Percentiles rank a stretch among this genome's conserved stretches.
These are phyloP conservation scores for Sphinx pinastri DNA, from an alignment of 2,888 invertebrate species.

Conservation along the genomic window DNA sequence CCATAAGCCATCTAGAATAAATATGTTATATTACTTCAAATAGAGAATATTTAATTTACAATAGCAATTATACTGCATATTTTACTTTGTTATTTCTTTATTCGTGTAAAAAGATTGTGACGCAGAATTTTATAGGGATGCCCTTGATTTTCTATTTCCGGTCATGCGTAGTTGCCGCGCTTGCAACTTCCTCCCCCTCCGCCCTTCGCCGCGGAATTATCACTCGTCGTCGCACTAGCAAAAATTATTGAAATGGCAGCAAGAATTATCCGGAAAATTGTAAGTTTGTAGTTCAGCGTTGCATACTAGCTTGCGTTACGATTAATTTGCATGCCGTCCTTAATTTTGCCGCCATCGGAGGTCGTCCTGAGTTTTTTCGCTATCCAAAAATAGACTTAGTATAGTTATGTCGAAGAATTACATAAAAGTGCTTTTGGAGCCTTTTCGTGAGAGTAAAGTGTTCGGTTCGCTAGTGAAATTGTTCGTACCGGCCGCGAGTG, in stretches of 20 bases:
- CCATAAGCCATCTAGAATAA: no score
- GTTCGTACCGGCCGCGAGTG: slow-evolving; percentile 61
- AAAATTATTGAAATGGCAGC: slow-evolving; percentile 80
- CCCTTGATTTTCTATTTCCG: slow-evolving; percentile 67
- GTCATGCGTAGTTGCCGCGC: slow-evolving; percentile 78
- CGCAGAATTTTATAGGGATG: slow-evolving; percentile 28
- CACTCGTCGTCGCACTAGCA: slow-evolving; percentile 65
- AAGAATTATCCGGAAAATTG: slow-evolving; percentile 82
- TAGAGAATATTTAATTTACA: no score
- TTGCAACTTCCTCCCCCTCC: slow-evolving; percentile 70
- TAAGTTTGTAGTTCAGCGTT: slow-evolving; percentile 74
- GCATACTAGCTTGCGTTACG: slow-evolving; percentile 50
- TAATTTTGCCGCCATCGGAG: slow-evolving; percentile 45
- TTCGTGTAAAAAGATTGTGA: not conserved
- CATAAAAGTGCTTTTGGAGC: slow-evolving; percentile 82
- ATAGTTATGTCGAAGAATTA: slow-evolving; percentile 84
- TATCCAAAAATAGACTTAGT: slow-evolving; percentile 80
- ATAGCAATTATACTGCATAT: no score
- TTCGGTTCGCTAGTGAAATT: slow-evolving; percentile 64
- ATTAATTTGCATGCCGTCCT: slow-evolving; percentile 63
- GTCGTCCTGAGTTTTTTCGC: slow-evolving; percentile 53
- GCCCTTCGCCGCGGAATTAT: slow-evolving; percentile 67
- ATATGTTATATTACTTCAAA: no score
- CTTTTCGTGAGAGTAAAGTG: slow-evolving; percentile 81
- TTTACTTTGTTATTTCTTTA: not conserved